Conservation (phyloP, 2,797 vertebrate species). For the Muraenolepis orangiensis region DNA sequence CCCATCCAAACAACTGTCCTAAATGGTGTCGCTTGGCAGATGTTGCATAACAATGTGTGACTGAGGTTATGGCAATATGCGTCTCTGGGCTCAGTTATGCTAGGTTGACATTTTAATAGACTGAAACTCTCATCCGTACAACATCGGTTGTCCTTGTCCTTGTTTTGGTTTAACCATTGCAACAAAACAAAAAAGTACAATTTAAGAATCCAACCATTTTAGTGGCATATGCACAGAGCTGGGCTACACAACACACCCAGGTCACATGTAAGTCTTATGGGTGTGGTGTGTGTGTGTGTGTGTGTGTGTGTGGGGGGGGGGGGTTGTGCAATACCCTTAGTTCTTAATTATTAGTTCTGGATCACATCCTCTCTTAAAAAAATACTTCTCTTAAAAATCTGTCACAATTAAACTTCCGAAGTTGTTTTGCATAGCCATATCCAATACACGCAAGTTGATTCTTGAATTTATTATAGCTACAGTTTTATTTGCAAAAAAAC, state of each 20-base stretch:
- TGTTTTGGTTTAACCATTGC: not conserved
- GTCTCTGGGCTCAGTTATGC: not conserved
- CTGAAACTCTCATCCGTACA: not conserved
- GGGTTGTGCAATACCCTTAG: not conserved
- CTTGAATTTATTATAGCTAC: conserved; percentile 48
- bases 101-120: not conserved
- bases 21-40: not conserved
- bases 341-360: not conserved
- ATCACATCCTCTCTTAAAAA: not conserved
- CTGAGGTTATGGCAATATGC: not conserved
- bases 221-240: no score
- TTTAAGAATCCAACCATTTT: not conserved
- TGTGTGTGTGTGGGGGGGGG: not conserved
- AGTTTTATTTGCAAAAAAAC: conserved; percentile 69
- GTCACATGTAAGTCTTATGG: not conserved
- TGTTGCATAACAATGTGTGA: not conserved
- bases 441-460: conserved; percentile 41
- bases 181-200: no score
- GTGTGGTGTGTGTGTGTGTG: no score
- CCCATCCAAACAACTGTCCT: not conserved
- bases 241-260: not conserved
- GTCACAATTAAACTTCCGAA: conserved; percentile 1
- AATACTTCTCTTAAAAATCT: not conserved
- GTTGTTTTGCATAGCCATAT: conserved; percentile 19
- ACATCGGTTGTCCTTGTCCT: not conserved